Percentiles rank a stretch among this genome's conserved stretches.
These are phyloP conservation scores for Xanthia icteritia DNA, from an alignment of 2,888 invertebrate genomes.

Conservation along the genomic window DNA sequence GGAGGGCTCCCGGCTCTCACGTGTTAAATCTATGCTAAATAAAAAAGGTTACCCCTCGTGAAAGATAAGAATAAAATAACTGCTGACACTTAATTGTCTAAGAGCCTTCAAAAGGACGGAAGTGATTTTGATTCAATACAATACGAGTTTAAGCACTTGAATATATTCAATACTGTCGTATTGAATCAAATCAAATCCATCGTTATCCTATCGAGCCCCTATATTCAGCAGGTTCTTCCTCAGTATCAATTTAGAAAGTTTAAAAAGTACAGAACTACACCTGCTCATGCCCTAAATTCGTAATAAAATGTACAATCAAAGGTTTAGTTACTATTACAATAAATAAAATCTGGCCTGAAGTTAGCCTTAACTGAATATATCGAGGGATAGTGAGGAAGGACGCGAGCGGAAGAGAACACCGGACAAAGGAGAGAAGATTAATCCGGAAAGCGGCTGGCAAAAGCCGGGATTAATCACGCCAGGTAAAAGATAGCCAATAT, in stretches of 20 bases:
- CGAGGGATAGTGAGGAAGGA: conserved; percentile 12
- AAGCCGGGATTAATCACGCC: conserved; percentile 62
- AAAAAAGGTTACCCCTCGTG: too few species aligned
- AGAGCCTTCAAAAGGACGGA: too few species aligned
- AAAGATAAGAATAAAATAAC: too few species aligned
- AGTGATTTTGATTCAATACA: too few species aligned
- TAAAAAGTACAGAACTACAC: background rate
- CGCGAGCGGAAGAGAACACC: conserved; percentile 21
- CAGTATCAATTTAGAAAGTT: background rate
- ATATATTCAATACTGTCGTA: too few species aligned
- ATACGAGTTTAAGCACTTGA: too few species aligned
- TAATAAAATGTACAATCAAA: background rate
- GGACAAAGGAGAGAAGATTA: conserved; percentile 57
- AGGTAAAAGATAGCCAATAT: conserved; percentile 61
- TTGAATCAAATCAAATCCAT: too few species aligned
- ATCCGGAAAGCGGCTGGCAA: conserved; percentile 53
- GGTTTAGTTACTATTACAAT: background rate
- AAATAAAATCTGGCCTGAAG: conserved; percentile 13
- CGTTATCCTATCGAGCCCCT: too few species aligned
- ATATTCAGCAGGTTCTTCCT: background rate
- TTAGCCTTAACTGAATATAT: conserved; percentile 31
- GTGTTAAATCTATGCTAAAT: too few species aligned
- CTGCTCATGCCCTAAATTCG: background rate
- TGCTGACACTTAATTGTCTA: too few species aligned
- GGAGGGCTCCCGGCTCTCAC: too few species aligned